Conservation (phyloP, 2,888 invertebrate genomes). For the Caenorhabditis uteleia region DNA sequence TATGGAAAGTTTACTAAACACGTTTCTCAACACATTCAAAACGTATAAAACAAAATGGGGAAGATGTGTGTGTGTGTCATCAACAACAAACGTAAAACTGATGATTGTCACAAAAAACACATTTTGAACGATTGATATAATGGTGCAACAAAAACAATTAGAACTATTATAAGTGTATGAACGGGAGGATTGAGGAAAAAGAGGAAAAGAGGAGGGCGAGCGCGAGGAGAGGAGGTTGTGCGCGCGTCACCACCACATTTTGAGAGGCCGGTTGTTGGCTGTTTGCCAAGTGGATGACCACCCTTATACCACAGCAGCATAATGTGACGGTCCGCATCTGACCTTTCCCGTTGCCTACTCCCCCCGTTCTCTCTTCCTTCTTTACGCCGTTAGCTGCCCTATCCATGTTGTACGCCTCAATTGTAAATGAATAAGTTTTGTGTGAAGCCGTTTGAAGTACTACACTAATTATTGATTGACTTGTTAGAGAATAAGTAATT, state of each 20-base stretch:
- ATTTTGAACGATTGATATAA: not conserved
- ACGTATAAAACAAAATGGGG: no score
- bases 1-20: no score
- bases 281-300: conserved; percentile 41
- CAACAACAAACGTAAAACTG: not conserved
- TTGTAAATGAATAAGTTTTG: no score
- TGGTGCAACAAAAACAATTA: not conserved
- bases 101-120: not conserved
- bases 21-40: no score
- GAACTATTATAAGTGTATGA: not conserved
- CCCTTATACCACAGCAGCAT: conserved; percentile 22
- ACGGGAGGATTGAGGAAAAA: not conserved
- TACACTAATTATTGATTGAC: no score
- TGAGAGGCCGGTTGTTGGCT: conserved; percentile 32
- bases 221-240: conserved; percentile 4
- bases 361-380: no score
- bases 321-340: conserved; percentile 38
- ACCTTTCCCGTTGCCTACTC: no score
- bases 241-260: conserved; percentile 24
- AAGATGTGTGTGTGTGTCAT: no score
- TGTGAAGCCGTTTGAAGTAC: no score
- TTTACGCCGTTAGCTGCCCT: no score
- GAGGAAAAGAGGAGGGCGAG: conserved; percentile 4
- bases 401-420: no score
- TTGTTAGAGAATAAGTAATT: no score